Evolutionary conservation across 2,113 vertebrate species (phyloP).

Genomic region (Scytalopus superciliaris): DNA sequence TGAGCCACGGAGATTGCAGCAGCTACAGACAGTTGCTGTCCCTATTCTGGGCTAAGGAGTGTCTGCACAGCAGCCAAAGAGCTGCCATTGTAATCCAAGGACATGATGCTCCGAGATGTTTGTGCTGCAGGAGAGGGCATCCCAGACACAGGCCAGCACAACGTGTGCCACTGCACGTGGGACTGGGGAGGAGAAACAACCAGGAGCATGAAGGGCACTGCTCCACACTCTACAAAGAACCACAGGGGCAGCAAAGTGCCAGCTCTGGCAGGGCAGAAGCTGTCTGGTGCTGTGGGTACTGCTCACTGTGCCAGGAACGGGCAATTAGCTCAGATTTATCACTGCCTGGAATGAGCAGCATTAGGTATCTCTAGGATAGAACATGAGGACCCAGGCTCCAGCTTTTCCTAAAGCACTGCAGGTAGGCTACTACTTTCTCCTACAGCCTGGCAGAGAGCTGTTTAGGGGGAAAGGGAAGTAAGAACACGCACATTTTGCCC

Average conservation of each 20-base stretch:
- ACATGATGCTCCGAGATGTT: accelerated
- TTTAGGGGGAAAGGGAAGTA: not conserved
- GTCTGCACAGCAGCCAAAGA: not conserved
- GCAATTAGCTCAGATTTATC: not conserved
- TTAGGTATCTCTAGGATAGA: not conserved
- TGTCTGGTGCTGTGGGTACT: not conserved
- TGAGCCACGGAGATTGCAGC: not conserved
- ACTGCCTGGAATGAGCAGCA: not conserved
- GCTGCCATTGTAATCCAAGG: not conserved
- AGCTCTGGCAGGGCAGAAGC: not conserved
- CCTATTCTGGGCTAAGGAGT: not conserved
- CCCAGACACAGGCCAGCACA: not conserved
- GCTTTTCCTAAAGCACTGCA: not conserved
- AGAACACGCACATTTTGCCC: not conserved
- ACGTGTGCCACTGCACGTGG: not conserved
- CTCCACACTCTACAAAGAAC: not conserved
- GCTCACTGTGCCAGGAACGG: not conserved
- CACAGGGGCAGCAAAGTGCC: not conserved
- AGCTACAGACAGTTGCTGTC: not conserved
- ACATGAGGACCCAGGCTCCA: not conserved
- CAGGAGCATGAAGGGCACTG: not conserved
- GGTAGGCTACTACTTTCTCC: not conserved
- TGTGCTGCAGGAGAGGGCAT: not conserved
- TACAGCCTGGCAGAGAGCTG: not conserved
- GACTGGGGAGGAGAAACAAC: not conserved